Conservation (phyloP, 2,113 vertebrate species). For the Odobenus rosmarus region DNA sequence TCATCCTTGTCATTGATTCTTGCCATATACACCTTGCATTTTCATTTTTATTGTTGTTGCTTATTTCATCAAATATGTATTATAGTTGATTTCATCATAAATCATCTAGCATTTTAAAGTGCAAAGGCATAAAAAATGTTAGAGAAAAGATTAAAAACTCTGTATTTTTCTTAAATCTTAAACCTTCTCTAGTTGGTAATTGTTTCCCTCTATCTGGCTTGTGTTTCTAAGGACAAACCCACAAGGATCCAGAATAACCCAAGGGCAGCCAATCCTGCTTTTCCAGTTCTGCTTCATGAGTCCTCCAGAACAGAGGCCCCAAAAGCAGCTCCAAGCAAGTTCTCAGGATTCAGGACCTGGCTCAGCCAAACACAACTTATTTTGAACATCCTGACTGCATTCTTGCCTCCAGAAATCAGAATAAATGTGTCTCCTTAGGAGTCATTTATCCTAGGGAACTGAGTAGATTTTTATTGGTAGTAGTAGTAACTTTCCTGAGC, state of each 20-base stretch:
- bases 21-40: not conserved
- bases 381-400: not conserved
- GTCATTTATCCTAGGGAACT: not conserved
- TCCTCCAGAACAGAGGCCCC: not conserved
- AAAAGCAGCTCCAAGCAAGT: not conserved
- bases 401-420: slow-evolving; percentile 22
- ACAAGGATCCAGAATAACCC: not conserved
- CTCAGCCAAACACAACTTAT: not conserved
- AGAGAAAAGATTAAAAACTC: not conserved
- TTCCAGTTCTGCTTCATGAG: slow-evolving; percentile 54
- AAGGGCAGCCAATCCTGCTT: slow-evolving; percentile 40
- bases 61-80: not conserved
- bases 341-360: not conserved
- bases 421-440: not conserved
- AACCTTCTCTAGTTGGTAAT: not conserved
- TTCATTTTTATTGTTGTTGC: not conserved
- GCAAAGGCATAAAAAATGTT: not conserved
- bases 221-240: slow-evolving; percentile 65
- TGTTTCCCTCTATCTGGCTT: slow-evolving; percentile 8
- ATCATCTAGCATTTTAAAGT: not conserved
- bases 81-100: not conserved
- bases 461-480: not conserved
- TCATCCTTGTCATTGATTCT: not conserved
- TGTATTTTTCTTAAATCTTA: not conserved
- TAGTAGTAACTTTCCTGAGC: not conserved